Percentiles rank a stretch among this genome's conserved stretches.
Evolutionary conservation across 2,888 invertebrate genomes (phyloP).

Genomic region (Sinotaia quadrata): DNA sequence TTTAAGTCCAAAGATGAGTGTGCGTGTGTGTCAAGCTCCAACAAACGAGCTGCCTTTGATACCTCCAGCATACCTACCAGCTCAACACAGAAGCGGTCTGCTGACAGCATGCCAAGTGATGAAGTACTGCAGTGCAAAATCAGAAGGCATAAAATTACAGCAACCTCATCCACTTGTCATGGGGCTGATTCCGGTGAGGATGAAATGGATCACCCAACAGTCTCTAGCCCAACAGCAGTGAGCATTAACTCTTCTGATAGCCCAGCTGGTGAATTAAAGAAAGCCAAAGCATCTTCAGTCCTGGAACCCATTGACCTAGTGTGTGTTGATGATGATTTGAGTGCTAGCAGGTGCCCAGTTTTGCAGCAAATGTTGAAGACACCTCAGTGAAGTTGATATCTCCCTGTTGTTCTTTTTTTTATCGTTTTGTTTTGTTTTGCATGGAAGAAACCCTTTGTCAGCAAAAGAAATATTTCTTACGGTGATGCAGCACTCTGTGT

Average conservation of each 20-base stretch:
- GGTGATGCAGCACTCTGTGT: too few species aligned
- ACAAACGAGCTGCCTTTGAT: conserved; percentile 5
- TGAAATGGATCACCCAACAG: not conserved
- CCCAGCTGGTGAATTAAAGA: not conserved
- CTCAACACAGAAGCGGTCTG: conserved; percentile 1
- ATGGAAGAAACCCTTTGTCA: too few species aligned
- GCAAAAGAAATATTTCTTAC: too few species aligned
- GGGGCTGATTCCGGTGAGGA: conserved; percentile 18
- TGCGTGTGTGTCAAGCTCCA: conserved; percentile 19
- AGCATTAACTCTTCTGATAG: conserved; percentile 10
- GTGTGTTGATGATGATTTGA: conserved; percentile 11
- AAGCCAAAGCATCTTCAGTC: conserved; percentile 3
- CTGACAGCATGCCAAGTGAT: not conserved
- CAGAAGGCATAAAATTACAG: conserved; percentile 7
- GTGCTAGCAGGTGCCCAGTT: conserved; percentile 41
- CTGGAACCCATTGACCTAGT: conserved; percentile 11
- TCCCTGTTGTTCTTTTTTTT: too few species aligned
- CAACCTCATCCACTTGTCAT: conserved; percentile 22
- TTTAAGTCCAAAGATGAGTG: conserved; percentile 13
- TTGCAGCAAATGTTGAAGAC: conserved; percentile 47
- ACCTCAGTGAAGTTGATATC: not conserved
- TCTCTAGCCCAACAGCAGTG: not conserved
- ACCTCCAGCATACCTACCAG: conserved; percentile 9
- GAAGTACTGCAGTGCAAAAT: not conserved
- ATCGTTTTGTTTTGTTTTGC: too few species aligned